Evolutionary conservation across 2,888 invertebrate species (phyloP).

Genomic region (Leptinotarsa haldemani): DNA sequence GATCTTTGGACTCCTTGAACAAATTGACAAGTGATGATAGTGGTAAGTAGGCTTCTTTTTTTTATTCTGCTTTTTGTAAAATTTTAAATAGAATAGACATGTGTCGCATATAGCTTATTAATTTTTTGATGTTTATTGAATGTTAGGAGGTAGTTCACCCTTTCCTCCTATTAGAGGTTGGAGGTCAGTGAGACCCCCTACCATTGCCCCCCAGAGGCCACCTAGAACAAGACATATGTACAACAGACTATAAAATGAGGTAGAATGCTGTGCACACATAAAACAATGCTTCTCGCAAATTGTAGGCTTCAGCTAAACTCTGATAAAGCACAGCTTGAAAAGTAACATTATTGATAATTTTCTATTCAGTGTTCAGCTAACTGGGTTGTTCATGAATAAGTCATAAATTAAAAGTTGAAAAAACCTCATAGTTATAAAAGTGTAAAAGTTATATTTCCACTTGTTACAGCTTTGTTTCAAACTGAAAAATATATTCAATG

Average conservation of each 20-base stretch:
- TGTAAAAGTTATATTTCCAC: background rate
- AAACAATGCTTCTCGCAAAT: conserved; percentile 27
- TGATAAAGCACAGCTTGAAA: conserved; percentile 21
- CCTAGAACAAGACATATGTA: conserved; percentile 69
- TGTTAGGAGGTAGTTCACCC: conserved; percentile 58
- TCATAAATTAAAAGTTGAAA: background rate
- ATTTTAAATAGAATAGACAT: conserved; percentile 15
- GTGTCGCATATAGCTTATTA: background rate
- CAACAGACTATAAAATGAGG: conserved; percentile 62
- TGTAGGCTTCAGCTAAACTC: conserved; percentile 24
- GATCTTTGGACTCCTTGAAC: conserved; percentile 63
- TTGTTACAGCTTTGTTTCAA: too few species aligned
- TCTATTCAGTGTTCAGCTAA: conserved; percentile 17
- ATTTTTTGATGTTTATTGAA: conserved; percentile 33
- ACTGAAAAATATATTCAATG: background rate
- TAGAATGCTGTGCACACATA: conserved; percentile 49
- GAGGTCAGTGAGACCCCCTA: conserved; percentile 72
- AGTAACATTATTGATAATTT: conserved; percentile 13
- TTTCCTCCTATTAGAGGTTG: conserved; percentile 64
- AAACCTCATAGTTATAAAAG: background rate
- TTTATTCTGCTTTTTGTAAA: background rate
- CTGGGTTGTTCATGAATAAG: conserved; percentile 13
- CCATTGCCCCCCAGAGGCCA: conserved; percentile 70
- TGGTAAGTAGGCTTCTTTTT: conserved; percentile 53
- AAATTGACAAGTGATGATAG: conserved; percentile 59